phyloP scores from a whole-genome alignment of 2,113 vertebrate genomes.

The Etheostoma cragini region DNA sequence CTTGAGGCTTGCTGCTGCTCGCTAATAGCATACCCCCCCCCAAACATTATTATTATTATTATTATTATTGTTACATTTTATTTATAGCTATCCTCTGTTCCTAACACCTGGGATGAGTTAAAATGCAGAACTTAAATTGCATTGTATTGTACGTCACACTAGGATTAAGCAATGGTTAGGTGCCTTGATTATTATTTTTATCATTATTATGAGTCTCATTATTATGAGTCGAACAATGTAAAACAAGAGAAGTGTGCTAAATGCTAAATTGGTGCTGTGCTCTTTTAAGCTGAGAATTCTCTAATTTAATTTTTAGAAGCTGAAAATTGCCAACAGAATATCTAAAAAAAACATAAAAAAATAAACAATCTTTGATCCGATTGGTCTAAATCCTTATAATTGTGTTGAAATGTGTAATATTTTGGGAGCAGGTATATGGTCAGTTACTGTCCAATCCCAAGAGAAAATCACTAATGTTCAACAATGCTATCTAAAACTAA shows the following conservation, averaged over 20 bases:
- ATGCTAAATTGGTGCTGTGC: background rate
- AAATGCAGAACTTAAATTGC: too few species aligned
- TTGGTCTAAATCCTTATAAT: background rate
- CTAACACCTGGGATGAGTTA: too few species aligned
- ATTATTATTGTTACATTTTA: too few species aligned
- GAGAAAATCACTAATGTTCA: background rate
- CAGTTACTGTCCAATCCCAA: background rate
- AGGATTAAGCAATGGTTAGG: too few species aligned
- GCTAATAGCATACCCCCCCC: background rate
- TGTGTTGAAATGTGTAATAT: background rate
- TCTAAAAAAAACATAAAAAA: background rate
- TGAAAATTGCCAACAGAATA: background rate
- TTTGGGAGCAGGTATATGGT: background rate
- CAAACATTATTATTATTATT: background rate
- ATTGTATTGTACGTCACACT: too few species aligned
- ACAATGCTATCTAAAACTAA: too few species aligned
- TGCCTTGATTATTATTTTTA: too few species aligned
- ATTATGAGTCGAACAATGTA: background rate
- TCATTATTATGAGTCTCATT: too few species aligned
- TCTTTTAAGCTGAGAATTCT: background rate
- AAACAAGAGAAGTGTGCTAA: slow-evolving; percentile 5
- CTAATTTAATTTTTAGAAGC: background rate
- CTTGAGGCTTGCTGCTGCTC: background rate
- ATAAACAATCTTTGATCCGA: background rate
- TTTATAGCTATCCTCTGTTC: too few species aligned